Evolutionary conservation across 2,888 invertebrate genomes (phyloP).

Genomic region (Philopedon plagiatum): DNA sequence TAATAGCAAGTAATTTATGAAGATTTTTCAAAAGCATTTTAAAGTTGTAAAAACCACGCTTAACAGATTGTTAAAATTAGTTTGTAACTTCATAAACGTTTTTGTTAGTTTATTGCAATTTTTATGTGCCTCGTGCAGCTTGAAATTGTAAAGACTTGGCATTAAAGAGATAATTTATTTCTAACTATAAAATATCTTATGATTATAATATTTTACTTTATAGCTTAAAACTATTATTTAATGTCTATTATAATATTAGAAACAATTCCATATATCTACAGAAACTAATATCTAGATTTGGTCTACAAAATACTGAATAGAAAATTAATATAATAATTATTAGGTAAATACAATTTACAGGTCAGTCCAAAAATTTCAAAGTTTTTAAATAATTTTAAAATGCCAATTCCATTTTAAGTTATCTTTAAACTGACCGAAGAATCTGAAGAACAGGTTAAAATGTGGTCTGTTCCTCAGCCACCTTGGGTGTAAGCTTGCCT

Average conservation of each 20-base stretch:
- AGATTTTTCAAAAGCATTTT: background rate
- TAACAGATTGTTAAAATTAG: background rate
- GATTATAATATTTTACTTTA: background rate
- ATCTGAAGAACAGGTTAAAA: no score
- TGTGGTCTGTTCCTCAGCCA: no score
- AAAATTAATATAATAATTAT: background rate
- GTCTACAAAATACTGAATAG: constrained; percentile 14
- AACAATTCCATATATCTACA: background rate
- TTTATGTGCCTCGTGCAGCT: background rate
- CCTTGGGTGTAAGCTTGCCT: no score
- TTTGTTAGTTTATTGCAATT: background rate
- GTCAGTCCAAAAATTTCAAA: background rate
- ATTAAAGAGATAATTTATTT: constrained; percentile 3
- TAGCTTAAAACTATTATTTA: background rate
- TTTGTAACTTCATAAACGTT: background rate
- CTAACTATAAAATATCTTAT: constrained; percentile 8
- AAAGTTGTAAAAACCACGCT: background rate
- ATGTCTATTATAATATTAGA: background rate
- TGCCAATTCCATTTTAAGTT: background rate
- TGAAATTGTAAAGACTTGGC: background rate
- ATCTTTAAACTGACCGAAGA: background rate
- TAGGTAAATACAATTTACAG: background rate
- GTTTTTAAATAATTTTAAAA: no score
- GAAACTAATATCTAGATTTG: constrained; percentile 17
- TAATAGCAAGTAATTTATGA: background rate